These are phyloP conservation scores for Mesopsocus fuscifrons DNA, from an alignment of 2,888 invertebrate species.

Conservation along the genomic window DNA sequence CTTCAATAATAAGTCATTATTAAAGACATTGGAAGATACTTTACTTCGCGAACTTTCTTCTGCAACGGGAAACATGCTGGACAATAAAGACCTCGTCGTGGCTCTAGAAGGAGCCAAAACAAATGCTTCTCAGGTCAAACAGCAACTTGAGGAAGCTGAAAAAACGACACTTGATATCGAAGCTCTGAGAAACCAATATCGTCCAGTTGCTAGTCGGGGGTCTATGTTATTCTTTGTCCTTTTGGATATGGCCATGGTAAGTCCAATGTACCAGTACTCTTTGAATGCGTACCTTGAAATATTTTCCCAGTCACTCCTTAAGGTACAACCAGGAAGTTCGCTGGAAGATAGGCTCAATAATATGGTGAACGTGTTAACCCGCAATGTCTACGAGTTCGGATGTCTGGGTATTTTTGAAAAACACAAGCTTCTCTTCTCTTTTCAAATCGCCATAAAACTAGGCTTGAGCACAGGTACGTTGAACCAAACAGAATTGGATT, in stretches of 20 bases:
- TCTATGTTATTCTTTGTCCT: constrained; percentile 81
- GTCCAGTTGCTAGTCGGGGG: constrained; percentile 67
- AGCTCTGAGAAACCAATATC: constrained; percentile 61
- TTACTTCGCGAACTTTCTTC: constrained; percentile 65
- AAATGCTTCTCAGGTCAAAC: constrained; percentile 61
- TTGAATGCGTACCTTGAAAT: constrained; percentile 68
- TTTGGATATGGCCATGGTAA: constrained; percentile 74
- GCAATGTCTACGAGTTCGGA: constrained; percentile 78
- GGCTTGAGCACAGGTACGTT: constrained; percentile 47
- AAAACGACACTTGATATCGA: constrained; percentile 67
- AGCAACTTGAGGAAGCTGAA: constrained; percentile 56
- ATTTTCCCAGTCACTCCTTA: constrained; percentile 60
- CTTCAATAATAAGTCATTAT: constrained; percentile 63
- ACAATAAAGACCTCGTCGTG: constrained; percentile 67
- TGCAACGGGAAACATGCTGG: constrained; percentile 81
- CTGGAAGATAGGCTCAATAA: constrained; percentile 52
- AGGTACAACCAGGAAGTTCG: constrained; percentile 65
- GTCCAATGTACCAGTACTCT: constrained; percentile 86
- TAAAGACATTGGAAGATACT: constrained; percentile 72
- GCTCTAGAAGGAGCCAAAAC: constrained; percentile 78
- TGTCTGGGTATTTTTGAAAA: constrained; percentile 83
- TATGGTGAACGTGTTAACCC: constrained; percentile 67
- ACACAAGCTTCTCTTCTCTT: constrained; percentile 77
- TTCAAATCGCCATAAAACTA: constrained; percentile 74
- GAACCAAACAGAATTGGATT: constrained; percentile 55